These are phyloP conservation scores for Tautogolabrus adspersus DNA, from an alignment of 2,113 vertebrate genomes.

Conservation along the genomic window DNA sequence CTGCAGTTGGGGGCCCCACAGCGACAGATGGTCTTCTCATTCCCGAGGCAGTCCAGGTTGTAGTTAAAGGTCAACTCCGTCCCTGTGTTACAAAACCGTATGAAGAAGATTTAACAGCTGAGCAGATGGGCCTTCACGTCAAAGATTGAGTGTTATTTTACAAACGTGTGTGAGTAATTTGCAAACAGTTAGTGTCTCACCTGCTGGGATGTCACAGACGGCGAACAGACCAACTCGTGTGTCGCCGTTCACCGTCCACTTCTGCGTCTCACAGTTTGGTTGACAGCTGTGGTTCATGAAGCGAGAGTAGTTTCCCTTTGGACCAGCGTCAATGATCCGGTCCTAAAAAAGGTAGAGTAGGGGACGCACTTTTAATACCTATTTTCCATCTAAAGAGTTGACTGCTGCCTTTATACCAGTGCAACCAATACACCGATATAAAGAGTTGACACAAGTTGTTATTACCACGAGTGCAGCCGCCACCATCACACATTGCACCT, in stretches of 20 bases:
- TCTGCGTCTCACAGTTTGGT: constrained; percentile 98
- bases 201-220: constrained; percentile 93
- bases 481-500: too few relatives aligned
- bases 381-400: too few relatives aligned
- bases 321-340: constrained; percentile 96
- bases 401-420: too few relatives aligned
- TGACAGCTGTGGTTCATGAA: constrained; percentile 99
- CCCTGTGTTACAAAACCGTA: constrained; percentile 76
- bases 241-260: constrained; percentile 98
- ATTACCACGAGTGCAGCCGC: too few relatives aligned
- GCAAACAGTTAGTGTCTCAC: constrained; percentile 67
- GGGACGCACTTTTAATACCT: too few relatives aligned
- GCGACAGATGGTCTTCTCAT: constrained; percentile 96
- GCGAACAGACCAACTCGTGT: constrained; percentile 96
- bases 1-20: constrained; percentile 98
- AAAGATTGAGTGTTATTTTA: too few relatives aligned
- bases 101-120: not conserved
- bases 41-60: constrained; percentile 97
- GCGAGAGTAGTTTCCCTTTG: constrained; percentile 97
- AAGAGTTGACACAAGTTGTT: too few relatives aligned
- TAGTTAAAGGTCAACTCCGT: constrained; percentile 98
- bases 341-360: constrained; percentile 80
- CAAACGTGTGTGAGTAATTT: too few relatives aligned
- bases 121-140: not conserved
- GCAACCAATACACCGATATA: too few relatives aligned